Base-by-base conservation (phyloP, 2,797 vertebrate genomes). In the Arctocebus calabarensis region DNA sequence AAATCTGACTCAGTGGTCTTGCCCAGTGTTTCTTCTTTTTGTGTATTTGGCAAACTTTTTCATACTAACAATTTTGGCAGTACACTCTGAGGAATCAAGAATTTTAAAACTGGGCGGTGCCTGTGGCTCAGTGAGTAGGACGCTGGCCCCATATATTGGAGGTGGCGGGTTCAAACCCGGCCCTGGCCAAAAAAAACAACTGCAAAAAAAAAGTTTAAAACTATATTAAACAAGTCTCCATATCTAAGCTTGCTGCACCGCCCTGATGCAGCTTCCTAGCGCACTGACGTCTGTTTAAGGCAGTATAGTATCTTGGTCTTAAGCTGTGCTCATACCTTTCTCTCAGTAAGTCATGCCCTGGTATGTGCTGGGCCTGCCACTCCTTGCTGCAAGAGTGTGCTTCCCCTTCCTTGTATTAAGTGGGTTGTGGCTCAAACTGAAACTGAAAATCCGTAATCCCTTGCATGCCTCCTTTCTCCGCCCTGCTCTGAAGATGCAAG, bases 41-140 rank as follows among this genome's bases (percentile, higher is more conserved):
- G 20, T 62, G 12, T 77, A 4, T 68, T 79, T 91, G 89, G 79
- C 40, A 40, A 27, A 48, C 78, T 84, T 81, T 68, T 70, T 55
- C 88, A 78, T 55, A 27, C 52, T 68, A 78, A 55, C 61, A 34
- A 55, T 90, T 86, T 81, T 57, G 89, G 74, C 87, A 70, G 87
- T 66, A 37, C 3, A 0, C 27, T 74, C 45, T 32, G 74, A 66
- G 74, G 45, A 95, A n/a, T 94, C 37, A 52, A 40, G 61, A 89
- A 37, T 4, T 84, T 75, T 71, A 37, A 93, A 85, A 85, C 88
- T 62, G 40, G 40, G 40, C 40, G 40, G 40, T 40, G 40, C 40
- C 40, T 40, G 40, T 40, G 40, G 40, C 40, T 40, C 40, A 40
- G 40, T 40, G 40, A 40, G 40, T 40, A 40, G 40, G 40, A 5